phyloP scores from a whole-genome alignment of 2,113 vertebrate genomes.

The Pseudorasbora parva region DNA sequence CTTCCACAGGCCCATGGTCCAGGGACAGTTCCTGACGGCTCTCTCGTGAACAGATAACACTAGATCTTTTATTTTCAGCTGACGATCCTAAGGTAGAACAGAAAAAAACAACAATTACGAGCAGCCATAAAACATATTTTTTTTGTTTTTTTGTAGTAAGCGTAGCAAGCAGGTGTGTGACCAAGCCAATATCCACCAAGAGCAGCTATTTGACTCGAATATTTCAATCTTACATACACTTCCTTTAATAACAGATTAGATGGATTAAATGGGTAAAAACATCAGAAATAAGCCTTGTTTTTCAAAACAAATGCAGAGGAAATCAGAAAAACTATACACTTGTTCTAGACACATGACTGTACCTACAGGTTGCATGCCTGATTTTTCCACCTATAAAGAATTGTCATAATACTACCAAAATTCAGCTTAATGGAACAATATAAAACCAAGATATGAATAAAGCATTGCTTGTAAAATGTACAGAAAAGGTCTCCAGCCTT shows the following conservation, averaged over 20 bases:
- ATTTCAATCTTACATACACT: too few relatives aligned
- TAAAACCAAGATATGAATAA: not conserved
- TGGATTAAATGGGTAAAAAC: not conserved
- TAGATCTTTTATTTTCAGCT: slow-evolving; percentile 91
- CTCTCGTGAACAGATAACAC: slow-evolving; percentile 91
- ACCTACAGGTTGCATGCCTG: not conserved
- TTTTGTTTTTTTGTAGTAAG: not conserved
- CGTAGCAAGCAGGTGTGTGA: not conserved
- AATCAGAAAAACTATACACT: not conserved
- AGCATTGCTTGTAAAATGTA: not conserved
- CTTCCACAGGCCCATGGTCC: slow-evolving; percentile 94
- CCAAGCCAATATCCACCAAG: not conserved
- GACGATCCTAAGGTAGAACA: slow-evolving; percentile 81
- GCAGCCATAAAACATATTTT: not conserved
- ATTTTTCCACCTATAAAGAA: not conserved
- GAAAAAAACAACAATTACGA: not conserved
- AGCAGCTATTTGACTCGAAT: not conserved
- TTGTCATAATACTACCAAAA: not conserved
- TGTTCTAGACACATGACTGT: not conserved
- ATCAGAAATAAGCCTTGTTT: not conserved
- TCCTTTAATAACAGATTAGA: not conserved
- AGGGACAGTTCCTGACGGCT: slow-evolving; percentile 94
- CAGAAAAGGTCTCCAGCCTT: not conserved
- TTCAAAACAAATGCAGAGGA: not conserved
- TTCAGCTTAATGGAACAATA: not conserved